Base-by-base conservation (phyloP, 1,140 invertebrate genomes). In the Tetramorium simillimum region DNA sequence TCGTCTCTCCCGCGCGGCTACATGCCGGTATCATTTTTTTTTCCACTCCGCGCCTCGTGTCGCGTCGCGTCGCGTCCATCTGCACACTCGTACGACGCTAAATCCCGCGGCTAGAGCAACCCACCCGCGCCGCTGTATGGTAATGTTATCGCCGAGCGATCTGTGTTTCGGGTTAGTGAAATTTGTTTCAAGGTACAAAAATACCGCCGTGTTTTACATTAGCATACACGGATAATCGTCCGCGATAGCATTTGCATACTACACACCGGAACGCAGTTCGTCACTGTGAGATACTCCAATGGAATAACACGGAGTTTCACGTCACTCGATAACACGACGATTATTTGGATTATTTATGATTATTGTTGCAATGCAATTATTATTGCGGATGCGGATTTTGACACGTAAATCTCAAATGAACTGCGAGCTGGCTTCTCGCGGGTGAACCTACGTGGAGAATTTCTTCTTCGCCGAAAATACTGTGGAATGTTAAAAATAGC, bases 1-100 rank as follows among this genome's bases (percentile, higher is more conserved):
- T 65, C 46, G 24, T 51, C 16, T 60, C 12, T n/a, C 49, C 49
- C 16, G 14, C 21, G 2, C 40, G 14, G 2, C 7, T 33, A 37
- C 24, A 72, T 82, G 51, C 67, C 37, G 67, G 40, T 60, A 82
- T 72, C 53, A 72, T 58, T 82, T 82, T 60, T 82, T 51, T n/a
- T n/a, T n/a, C n/a, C n/a, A n/a, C n/a, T 49, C 14, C 14, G 18
- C 40, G 28, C 49, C 37, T 16, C 14, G 16, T 43, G 24, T 14
- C 4, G 5, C 65, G 24, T 7, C n/a, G 16, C 58, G 24, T 14
- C 4, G 5, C 65, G 24, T 7, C n/a, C 77, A n/a, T 51, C n/a
- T 16, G 28, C n/a, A 16, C 43, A 24, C 14, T 51, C n/a, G 12
- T 18, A 58, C 9, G 37, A 33, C 21, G 9, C 70, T 70, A 81